Percentiles rank a stretch among this genome's conserved stretches.
Evolutionary conservation across 2,888 invertebrate species (phyloP).

Genomic region (Willowsia nigromaculata): DNA sequence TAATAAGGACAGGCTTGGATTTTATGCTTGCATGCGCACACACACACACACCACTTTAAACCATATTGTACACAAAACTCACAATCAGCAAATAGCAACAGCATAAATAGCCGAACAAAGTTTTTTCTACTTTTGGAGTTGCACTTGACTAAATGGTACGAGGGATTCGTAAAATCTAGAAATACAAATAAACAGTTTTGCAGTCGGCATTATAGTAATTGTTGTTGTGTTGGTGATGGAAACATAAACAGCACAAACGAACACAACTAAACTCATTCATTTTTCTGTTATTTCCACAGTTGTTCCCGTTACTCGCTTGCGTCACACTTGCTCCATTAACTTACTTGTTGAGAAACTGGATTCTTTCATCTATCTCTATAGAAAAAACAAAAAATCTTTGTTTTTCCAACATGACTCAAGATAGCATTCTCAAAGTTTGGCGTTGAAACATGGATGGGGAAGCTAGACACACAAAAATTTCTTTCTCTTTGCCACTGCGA

Average conservation of each 20-base stretch:
- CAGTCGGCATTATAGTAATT: background rate
- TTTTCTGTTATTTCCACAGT: constrained; percentile 44
- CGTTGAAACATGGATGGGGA: background rate
- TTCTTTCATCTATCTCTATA: constrained; percentile 27
- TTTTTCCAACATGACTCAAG: constrained; percentile 13
- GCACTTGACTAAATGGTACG: constrained; percentile 20
- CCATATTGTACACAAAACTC: background rate
- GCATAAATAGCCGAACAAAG: background rate
- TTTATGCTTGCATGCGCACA: constrained; percentile 12
- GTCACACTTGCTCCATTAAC: constrained; percentile 51
- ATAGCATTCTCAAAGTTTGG: constrained; percentile 18
- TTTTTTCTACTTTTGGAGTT: background rate
- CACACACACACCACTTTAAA: background rate
- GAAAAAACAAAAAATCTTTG: constrained; percentile 16
- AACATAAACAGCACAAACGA: constrained; percentile 1
- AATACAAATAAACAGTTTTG: constrained; percentile 1
- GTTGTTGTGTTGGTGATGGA: background rate
- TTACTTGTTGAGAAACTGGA: constrained; percentile 39
- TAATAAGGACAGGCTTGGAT: constrained; percentile 4
- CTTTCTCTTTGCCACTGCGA: no score
- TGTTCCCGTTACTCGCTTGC: constrained; percentile 17
- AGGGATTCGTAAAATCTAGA: background rate
- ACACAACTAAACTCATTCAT: constrained; percentile 41
- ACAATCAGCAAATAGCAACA: background rate
- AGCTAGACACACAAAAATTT: no score